Conservation (phyloP, 2,888 invertebrate species). For the Hyposoter dolosus region DNA sequence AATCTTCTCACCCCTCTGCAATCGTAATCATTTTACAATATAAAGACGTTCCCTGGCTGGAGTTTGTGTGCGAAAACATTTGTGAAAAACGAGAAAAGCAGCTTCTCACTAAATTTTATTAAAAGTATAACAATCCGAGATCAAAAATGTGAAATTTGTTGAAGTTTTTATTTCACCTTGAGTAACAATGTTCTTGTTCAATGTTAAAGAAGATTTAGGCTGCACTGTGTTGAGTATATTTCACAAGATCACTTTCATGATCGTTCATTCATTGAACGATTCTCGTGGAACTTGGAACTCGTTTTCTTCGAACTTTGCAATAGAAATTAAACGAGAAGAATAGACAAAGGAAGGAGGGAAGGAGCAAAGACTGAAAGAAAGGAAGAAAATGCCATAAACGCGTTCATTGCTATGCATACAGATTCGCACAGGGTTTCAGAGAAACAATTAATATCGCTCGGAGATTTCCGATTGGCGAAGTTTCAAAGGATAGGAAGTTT, state of each 20-base stretch:
- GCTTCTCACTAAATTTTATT: neutral
- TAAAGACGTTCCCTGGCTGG: conserved; percentile 11
- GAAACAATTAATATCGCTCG: neutral
- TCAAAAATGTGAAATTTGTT: neutral
- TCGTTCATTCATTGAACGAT: neutral
- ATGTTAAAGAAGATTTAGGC: neutral
- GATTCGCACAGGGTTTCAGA: neutral
- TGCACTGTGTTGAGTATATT: neutral
- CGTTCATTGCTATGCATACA: neutral
- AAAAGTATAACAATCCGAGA: neutral
- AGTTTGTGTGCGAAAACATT: neutral
- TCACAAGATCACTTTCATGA: neutral
- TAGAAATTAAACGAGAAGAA: neutral
- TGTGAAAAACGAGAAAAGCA: neutral
- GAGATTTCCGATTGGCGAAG: neutral
- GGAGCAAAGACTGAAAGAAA: neutral
- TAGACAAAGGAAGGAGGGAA: neutral
- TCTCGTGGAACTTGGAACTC: neutral
- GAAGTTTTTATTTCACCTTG: neutral
- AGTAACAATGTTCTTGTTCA: neutral
- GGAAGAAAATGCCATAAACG: neutral
- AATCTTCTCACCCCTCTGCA: conserved; percentile 21
- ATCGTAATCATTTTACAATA: conserved; percentile 45
- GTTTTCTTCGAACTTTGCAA: neutral
- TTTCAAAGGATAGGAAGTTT: neutral